Percentiles rank a stretch among this genome's conserved stretches.
phyloP scores from a whole-genome alignment of 2,888 invertebrate species.

The Synergus laeviventris region DNA sequence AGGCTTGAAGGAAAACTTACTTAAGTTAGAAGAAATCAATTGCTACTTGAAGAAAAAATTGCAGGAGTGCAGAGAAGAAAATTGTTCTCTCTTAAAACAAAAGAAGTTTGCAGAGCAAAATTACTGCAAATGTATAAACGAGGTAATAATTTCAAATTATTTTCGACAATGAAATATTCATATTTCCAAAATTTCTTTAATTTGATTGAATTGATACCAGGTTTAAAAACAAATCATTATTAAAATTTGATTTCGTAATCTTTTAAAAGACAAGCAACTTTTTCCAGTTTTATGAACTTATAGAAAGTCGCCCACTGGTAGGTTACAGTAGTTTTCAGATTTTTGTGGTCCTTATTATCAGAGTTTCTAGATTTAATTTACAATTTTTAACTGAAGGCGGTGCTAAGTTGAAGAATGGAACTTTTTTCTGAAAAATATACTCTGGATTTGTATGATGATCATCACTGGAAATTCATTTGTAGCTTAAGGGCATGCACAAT shows the following conservation, averaged over 20 bases:
- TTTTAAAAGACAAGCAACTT: too few relatives aligned
- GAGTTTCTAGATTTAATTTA: not conserved
- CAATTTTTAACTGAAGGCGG: conserved; percentile 6
- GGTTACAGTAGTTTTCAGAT: too few relatives aligned
- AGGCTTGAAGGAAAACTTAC: conserved; percentile 57
- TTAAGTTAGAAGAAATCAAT: conserved; percentile 60
- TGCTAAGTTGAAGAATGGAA: not conserved
- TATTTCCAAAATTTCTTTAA: not conserved
- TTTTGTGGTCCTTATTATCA: not conserved
- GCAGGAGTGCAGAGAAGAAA: conserved; percentile 62
- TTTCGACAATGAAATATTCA: not conserved
- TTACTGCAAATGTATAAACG: conserved; percentile 61
- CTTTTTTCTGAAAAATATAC: conserved; percentile 27
- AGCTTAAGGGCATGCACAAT: conserved; percentile 66
- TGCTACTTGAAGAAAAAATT: conserved; percentile 59
- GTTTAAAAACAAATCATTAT: too few relatives aligned
- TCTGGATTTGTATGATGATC: not conserved
- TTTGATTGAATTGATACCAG: too few relatives aligned
- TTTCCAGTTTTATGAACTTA: too few relatives aligned
- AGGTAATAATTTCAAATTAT: conserved; percentile 56
- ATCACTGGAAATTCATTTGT: conserved; percentile 52
- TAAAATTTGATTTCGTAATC: too few relatives aligned
- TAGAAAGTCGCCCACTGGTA: too few relatives aligned
- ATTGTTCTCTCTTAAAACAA: conserved; percentile 60
- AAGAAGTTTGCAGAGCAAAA: conserved; percentile 62